Conservation (phyloP, 2,113 vertebrate species). For the Triplophysa tibetana region DNA sequence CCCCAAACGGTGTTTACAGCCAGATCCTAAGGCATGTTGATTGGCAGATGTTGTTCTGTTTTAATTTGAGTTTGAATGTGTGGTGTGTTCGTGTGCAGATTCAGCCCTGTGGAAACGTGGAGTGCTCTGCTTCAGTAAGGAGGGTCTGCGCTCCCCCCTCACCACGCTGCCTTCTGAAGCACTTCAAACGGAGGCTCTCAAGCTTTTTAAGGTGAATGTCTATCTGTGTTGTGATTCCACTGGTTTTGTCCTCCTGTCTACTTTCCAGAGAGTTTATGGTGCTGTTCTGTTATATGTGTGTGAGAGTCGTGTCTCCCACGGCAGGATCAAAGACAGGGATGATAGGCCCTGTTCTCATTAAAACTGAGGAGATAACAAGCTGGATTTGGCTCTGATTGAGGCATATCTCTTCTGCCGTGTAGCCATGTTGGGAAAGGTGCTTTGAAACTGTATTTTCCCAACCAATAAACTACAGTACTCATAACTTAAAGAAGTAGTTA, state of each 20-base stretch:
- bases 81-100: slow-evolving; percentile 65
- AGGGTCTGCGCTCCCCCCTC: slow-evolving; percentile 80
- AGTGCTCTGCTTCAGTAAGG: slow-evolving; percentile 83
- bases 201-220: slow-evolving; percentile 84
- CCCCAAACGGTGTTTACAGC: slow-evolving; percentile 64
- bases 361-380: slow-evolving; percentile 64
- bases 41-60: slow-evolving; percentile 60
- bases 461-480: too few relatives aligned
- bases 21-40: slow-evolving; percentile 18
- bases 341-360: slow-evolving; percentile 64
- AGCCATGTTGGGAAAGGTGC: neutral
- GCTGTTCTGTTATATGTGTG: slow-evolving; percentile 16
- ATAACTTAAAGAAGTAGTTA: too few relatives aligned
- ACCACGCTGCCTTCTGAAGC: slow-evolving; percentile 87
- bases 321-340: slow-evolving; percentile 65
- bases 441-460: neutral
- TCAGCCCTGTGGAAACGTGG: slow-evolving; percentile 83
- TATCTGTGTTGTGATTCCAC: neutral
- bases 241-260: neutral
- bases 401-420: slow-evolving; percentile 40
- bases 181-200: slow-evolving; percentile 88
- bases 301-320: slow-evolving; percentile 40
- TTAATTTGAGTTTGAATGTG: slow-evolving; percentile 60
- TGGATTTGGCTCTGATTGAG: slow-evolving; percentile 68
- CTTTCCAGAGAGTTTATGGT: neutral